These are phyloP conservation scores for Mobula hypostoma DNA, from an alignment of 2,113 vertebrate genomes.

Conservation along the genomic window DNA sequence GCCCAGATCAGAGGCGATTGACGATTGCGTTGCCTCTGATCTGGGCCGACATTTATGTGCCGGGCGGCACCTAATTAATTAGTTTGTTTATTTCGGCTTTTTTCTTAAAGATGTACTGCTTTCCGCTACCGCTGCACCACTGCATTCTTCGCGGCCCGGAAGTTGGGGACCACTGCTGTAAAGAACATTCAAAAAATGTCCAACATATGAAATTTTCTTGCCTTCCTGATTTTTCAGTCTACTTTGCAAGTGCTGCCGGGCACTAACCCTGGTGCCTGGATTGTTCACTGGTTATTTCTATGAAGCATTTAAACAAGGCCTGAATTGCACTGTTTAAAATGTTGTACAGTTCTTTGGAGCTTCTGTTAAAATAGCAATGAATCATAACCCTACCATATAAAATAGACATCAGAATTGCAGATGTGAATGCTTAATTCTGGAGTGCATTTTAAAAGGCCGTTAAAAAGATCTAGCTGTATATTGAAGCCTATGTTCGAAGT, in stretches of 20 bases:
- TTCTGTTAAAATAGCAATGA: background rate
- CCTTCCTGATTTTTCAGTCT: background rate
- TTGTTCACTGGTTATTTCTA: background rate
- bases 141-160: no score
- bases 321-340: background rate
- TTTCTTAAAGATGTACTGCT: no score
- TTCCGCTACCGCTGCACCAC: no score
- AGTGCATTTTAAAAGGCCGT: background rate
- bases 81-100: no score
- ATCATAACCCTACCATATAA: background rate
- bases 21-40: no score
- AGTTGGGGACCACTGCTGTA: no score
- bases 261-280: background rate
- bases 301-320: background rate
- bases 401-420: background rate
- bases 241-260: background rate
- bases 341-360: background rate
- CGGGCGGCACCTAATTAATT: no score
- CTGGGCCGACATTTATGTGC: no score
- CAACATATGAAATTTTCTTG: background rate
- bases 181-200: no score
- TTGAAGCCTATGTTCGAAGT: background rate
- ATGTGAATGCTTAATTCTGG: background rate
- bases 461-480: background rate
- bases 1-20: no score